Evolutionary conservation across 2,797 vertebrate species (phyloP), one percentile per base, ranked within the genome.

Genomic region (Sebastes flavidus): DNA sequence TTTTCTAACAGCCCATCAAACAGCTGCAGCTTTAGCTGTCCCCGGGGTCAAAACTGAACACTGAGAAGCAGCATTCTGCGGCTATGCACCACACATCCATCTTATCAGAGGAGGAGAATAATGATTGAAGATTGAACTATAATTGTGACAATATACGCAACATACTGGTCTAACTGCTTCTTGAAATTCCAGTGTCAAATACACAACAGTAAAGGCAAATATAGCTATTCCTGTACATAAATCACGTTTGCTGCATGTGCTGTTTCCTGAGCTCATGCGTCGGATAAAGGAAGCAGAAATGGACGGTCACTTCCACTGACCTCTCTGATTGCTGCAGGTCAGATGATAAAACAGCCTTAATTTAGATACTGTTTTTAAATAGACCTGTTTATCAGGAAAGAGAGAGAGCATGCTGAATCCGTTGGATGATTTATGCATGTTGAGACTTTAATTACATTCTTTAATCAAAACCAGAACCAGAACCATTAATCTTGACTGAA

Each of bases 351-450:
- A 63, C 58, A 22, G 38, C 8, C 77, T 76, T 78, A 36, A 61
- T 80, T 88, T 81, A 88, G 81, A 72, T n/a, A 14, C 36, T 32
- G 77, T 49, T 84, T 65, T 73, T 72, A 80, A 87, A 87, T 69
- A 77, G 77, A 29, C 30, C n/a, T 74, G 68, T 72, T 79, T 80
- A 74, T 77, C 75, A 46, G 22, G 38, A 61, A 70, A 70, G 29
- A 34, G 32, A 67, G 32, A 58, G 60, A 46, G 70, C 7, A 58
- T 18, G 12, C 1, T 27, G 27, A 42, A 32, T 58, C 11, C 18
- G n/a, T 14, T 36, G 36, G 34, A 36, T 32, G 52, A 65, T 6
- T 65, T 20, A 67, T 25, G n/a, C 56, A 22, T 56, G 38, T 58
- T 2, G 5, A 60, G 30, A 42, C 55, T 38, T 59, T 25, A 22